Conservation (phyloP, 2,888 invertebrate species). For the Drosophila borborema region DNA sequence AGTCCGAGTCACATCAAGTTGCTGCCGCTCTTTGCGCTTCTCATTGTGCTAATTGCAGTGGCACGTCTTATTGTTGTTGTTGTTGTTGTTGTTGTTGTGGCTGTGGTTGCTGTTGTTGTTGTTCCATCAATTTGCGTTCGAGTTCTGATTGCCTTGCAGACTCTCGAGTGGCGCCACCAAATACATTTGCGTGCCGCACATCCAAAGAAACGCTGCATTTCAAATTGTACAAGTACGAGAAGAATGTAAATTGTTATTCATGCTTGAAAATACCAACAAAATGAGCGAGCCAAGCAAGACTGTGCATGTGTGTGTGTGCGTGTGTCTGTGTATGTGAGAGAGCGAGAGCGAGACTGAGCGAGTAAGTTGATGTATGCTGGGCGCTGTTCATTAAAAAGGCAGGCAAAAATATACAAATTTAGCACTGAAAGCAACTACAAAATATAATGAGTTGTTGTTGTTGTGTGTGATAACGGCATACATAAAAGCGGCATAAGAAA, state of each 20-base stretch:
- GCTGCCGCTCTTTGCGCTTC: constrained; percentile 25
- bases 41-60: constrained; percentile 20
- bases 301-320: background rate
- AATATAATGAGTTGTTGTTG: constrained; percentile 33
- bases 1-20: background rate
- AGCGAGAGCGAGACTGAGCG: constrained; percentile 12
- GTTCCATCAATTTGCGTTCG: constrained; percentile 21
- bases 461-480: constrained; percentile 63
- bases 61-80: constrained; percentile 3
- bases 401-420: constrained; percentile 28
- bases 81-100: constrained; percentile 1
- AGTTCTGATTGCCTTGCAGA: constrained; percentile 47
- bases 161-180: constrained; percentile 76
- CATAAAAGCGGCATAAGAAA: constrained; percentile 60
- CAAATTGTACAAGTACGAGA: constrained; percentile 19
- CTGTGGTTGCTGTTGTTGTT: too few relatives aligned
- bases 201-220: constrained; percentile 71
- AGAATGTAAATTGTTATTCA: constrained; percentile 65
- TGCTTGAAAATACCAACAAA: constrained; percentile 71
- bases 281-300: constrained; percentile 41
- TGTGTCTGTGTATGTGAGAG: background rate
- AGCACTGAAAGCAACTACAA: constrained; percentile 34
- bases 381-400: constrained; percentile 69
- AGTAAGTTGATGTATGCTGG: constrained; percentile 6
- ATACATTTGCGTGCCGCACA: constrained; percentile 76